Conservation (phyloP, 2,113 vertebrate species). For the Platichthys stellatus region DNA sequence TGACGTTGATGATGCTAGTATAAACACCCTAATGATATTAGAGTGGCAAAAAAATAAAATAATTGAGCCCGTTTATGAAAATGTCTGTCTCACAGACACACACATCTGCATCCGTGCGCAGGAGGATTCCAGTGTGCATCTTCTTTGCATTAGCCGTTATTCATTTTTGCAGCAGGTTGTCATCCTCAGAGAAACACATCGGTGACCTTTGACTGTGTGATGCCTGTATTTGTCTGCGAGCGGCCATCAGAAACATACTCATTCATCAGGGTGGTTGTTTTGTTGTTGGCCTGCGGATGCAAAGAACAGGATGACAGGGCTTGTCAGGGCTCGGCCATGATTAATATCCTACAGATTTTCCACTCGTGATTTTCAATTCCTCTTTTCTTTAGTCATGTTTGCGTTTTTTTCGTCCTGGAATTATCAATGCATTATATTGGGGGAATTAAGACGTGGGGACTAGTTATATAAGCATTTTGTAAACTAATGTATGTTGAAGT, state of each 20-base stretch:
- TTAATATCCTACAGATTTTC: conserved; percentile 18
- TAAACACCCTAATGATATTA: no score
- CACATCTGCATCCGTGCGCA: no score
- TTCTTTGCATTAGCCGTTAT: conserved; percentile 57
- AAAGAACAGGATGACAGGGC: conserved; percentile 24
- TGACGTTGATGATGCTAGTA: no score
- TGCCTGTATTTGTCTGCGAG: neutral
- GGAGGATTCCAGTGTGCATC: conserved; percentile 1
- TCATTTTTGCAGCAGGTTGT: conserved; percentile 27
- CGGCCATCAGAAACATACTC: conserved; percentile 16
- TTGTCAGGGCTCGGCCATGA: conserved; percentile 25
- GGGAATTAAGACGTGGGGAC: neutral
- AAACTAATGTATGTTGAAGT: neutral
- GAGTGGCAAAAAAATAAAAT: no score
- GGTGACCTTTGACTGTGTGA: conserved; percentile 30
- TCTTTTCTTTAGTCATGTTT: conserved; percentile 12
- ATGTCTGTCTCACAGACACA: no score
- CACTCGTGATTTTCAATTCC: neutral
- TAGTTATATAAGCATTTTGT: neutral
- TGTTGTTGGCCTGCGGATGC: conserved; percentile 38
- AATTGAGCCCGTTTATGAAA: no score
- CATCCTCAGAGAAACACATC: conserved; percentile 47
- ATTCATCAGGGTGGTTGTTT: conserved; percentile 23
- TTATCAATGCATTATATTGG: neutral
- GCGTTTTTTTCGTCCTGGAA: conserved; percentile 11